Evolutionary conservation across 1,140 invertebrate species (phyloP).

Genomic region (Polyergus mexicanus): DNA sequence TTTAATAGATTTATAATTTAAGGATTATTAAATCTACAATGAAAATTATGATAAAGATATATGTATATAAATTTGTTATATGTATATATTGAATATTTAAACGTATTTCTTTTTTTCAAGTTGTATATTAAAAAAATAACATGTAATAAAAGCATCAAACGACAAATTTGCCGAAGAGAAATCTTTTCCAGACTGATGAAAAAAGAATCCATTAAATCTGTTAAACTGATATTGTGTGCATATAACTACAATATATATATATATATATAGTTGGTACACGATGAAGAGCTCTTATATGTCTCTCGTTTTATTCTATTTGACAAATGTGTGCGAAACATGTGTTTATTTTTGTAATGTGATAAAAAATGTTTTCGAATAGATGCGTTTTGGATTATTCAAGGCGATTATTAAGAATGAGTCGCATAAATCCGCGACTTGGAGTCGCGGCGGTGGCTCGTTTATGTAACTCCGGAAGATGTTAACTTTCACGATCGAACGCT

Average conservation of each 20-base stretch:
- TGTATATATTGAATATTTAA: too few relatives aligned
- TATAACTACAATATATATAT: too few relatives aligned
- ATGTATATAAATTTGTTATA: too few relatives aligned
- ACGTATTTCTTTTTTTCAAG: too few relatives aligned
- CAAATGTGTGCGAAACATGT: not conserved
- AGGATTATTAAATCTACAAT: too few relatives aligned
- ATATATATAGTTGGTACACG: not conserved
- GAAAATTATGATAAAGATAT: too few relatives aligned
- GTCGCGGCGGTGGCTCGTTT: constrained; percentile 44
- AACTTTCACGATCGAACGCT: constrained; percentile 54
- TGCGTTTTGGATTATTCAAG: not conserved
- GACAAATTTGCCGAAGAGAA: not conserved
- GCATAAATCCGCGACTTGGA: constrained; percentile 35
- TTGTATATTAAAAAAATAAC: too few relatives aligned
- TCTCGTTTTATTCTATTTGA: not conserved
- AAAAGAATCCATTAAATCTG: not conserved
- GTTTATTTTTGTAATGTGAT: not conserved
- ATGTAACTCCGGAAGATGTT: constrained; percentile 56
- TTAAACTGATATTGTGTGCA: not conserved
- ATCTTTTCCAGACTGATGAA: not conserved
- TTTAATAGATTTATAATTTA: too few relatives aligned
- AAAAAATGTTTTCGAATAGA: not conserved
- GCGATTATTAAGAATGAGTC: constrained; percentile 40
- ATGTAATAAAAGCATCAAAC: not conserved
- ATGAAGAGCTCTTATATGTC: not conserved